Base-by-base conservation (phyloP, 2,113 vertebrate genomes). In the Pithys albifrons region DNA sequence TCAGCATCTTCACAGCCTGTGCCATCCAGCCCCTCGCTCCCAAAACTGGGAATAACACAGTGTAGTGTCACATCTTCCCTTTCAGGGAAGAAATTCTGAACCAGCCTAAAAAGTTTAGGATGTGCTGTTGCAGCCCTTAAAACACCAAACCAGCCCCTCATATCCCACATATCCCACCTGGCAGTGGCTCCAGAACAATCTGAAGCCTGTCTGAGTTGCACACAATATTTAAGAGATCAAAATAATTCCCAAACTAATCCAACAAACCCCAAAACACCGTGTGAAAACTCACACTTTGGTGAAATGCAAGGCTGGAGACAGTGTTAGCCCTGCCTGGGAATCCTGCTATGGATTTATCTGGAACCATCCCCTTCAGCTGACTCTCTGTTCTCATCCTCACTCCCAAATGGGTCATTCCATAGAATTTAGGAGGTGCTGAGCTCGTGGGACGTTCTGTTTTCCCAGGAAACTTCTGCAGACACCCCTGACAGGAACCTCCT, bases 261-360 rank as follows among this genome's bases (percentile, higher is more conserved):
- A 29, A 78, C 49, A 43, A 69, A 72, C 41, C 16, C 39, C 0
- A 1, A 80, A 43, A 57, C 49, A 8, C 57, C n/a, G 46, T 19
- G 3, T 22, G 12, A 31, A 2, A 0, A 24, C 25, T 67, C 8
- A 6, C 33, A 52, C 27, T 64, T 64, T 33, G 39, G 16, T 25
- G 14, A 59, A n/a, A 48, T 1, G 0, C 11, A 8, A 58, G 27
- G 31, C 58, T 82, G 39, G 59, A 78, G 43, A 22, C 1, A 25
- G 48, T 2, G 3, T 45, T 51, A 8, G 12, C 29, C 1, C 0
- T 8, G 14, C 3, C 43, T 28, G 85, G 39, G 29, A 39, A 57
- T 48, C 55, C 78, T 33, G 8, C 61, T 48, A 3, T 12, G 29
- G 37, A 77, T 61, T 61, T n/a, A 28, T 22, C 45, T 7, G 33